phyloP scores from a whole-genome alignment of 2,113 vertebrate genomes.

The Montifringilla adamsi region DNA sequence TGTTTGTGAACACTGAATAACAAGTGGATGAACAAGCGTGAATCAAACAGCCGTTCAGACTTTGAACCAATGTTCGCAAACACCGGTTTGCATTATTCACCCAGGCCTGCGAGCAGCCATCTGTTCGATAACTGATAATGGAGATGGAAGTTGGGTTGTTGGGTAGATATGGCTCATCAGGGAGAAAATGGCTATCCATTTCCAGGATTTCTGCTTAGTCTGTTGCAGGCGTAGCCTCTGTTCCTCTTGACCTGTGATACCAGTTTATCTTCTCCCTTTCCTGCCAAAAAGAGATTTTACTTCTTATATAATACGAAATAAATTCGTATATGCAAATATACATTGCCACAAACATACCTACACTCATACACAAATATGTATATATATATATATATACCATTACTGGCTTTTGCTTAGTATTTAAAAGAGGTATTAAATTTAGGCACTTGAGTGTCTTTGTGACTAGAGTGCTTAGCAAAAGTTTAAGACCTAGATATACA shows the following conservation, averaged over 20 bases:
- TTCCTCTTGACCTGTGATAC: background rate
- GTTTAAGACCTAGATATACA: background rate
- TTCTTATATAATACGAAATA: background rate
- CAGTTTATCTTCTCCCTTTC: background rate
- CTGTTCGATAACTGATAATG: constrained; percentile 67
- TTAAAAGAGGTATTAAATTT: background rate
- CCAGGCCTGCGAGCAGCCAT: constrained; percentile 56
- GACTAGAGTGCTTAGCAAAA: background rate
- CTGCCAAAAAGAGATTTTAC: background rate
- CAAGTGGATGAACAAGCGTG: constrained; percentile 62
- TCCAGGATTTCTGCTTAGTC: constrained; percentile 16
- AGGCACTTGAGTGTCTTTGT: background rate
- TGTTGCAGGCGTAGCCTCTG: background rate
- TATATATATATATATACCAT: background rate
- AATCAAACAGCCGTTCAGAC: constrained; percentile 67
- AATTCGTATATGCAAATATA: background rate
- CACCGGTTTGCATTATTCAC: constrained; percentile 58
- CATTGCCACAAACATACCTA: background rate
- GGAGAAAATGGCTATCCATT: constrained; percentile 48
- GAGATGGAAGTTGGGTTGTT: constrained; percentile 56
- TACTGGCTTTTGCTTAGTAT: background rate
- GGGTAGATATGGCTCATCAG: constrained; percentile 55
- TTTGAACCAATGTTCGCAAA: constrained; percentile 60
- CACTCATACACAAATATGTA: too few species aligned
- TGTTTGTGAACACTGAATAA: constrained; percentile 63